phyloP scores from a whole-genome alignment of 2,888 invertebrate genomes.

The Biston stratarius region DNA sequence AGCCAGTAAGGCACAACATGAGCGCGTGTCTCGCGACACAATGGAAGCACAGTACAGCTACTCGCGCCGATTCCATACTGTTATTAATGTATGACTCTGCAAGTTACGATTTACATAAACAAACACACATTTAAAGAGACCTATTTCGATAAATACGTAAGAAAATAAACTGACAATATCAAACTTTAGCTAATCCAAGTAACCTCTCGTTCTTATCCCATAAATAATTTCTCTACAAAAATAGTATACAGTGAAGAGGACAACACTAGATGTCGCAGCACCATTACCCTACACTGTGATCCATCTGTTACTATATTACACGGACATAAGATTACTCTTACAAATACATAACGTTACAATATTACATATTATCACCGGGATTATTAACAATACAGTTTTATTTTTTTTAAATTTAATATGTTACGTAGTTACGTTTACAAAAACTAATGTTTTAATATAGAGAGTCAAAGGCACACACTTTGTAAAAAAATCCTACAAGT shows the following conservation, averaged over 20 bases:
- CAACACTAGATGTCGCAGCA: slow-evolving; percentile 64
- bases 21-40: slow-evolving; percentile 61
- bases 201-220: slow-evolving; percentile 83
- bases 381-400: slow-evolving; percentile 82
- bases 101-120: slow-evolving; percentile 77
- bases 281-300: slow-evolving; percentile 73
- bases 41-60: slow-evolving; percentile 61
- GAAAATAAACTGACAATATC: slow-evolving; percentile 81
- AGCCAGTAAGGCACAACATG: slow-evolving; percentile 74
- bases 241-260: slow-evolving; percentile 82
- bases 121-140: slow-evolving; percentile 80
- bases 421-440: slow-evolving; percentile 81
- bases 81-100: slow-evolving; percentile 58
- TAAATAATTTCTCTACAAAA: slow-evolving; percentile 87
- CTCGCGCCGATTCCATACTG: slow-evolving; percentile 38
- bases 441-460: slow-evolving; percentile 81
- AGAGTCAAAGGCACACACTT: slow-evolving; percentile 84
- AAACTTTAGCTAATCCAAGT: slow-evolving; percentile 75
- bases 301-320: slow-evolving; percentile 82
- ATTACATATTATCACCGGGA: slow-evolving; percentile 87
- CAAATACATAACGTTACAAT: slow-evolving; percentile 86
- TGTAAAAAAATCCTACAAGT: slow-evolving; percentile 73
- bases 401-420: slow-evolving; percentile 71
- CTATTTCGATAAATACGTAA: slow-evolving; percentile 84
- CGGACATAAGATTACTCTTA: slow-evolving; percentile 79